Conservation (phyloP, 2,113 vertebrate species). For the Pedionomus torquatus region DNA sequence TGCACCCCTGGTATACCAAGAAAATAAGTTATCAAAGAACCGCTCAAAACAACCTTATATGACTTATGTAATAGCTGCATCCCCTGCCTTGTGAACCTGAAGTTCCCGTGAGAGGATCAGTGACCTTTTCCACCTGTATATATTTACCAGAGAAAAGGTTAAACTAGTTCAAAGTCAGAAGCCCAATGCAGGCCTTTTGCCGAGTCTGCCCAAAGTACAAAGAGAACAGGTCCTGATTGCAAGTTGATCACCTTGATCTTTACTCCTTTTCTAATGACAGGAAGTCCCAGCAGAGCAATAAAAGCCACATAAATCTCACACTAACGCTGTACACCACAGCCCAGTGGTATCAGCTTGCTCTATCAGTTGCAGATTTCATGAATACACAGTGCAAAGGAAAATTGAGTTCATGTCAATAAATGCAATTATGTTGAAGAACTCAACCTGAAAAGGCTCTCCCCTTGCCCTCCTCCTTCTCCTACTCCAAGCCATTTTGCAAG, state of each 20-base stretch:
- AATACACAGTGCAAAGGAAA: background rate
- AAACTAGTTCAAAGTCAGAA: background rate
- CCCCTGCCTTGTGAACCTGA: background rate
- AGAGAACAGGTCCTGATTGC: background rate
- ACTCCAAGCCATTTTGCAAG: background rate
- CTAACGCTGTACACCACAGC: background rate
- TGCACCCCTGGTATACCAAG: background rate
- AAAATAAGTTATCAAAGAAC: background rate
- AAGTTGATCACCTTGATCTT: background rate
- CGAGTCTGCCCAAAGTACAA: background rate
- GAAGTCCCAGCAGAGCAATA: background rate
- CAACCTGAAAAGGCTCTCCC: background rate
- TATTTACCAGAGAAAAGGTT: background rate
- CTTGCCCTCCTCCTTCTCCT: background rate
- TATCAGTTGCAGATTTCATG: background rate
- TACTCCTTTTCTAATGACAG: background rate
- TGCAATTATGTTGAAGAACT: background rate
- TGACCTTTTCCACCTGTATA: background rate
- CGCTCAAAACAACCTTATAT: fast-evolving
- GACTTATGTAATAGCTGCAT: background rate
- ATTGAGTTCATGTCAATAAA: background rate
- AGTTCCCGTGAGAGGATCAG: background rate
- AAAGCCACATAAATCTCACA: background rate
- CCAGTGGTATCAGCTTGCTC: background rate
- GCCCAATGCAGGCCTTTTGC: background rate